Evolutionary conservation across 2,797 vertebrate species (phyloP), one percentile per base, ranked within the genome.

Genomic region (Sebastes diploproa): DNA sequence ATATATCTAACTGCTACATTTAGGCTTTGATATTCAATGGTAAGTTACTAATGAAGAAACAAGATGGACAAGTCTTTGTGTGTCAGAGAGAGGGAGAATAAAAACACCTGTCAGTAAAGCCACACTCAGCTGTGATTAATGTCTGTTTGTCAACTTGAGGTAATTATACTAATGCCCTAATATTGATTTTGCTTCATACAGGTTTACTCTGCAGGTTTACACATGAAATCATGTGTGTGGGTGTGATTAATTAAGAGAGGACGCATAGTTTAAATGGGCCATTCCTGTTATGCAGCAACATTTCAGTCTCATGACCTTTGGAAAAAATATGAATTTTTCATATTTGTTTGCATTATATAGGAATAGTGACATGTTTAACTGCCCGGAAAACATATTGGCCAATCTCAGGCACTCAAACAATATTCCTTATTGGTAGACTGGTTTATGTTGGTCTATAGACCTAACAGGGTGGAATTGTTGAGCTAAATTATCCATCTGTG

Each of bases 181-280:
- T 46, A 9, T 2, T 50, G 12, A 23, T 23, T 46, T 55, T 16
- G 25, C 30, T 63, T 55, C 22, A 65, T 18, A 22, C 2, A 2
- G 20, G 11, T 89, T 54, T 25, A 76, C 76, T 82, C 55, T 84
- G 75, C 70, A 72, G 4, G 10, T 52, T 34, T 36, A 52, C 11
- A 23, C 23, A 20, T 75, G 27, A 61, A 69, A 52, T 30, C 4
- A 6, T 69, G 13, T 38, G 42, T 62, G 64, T 71, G 27, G 7
- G 22, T 75, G 46, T 56, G 38, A 46, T 61, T 50, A 29, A 32
- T 32, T 5, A 22, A 50, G 3, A 63, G 11, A 77, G 16, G 59
- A 65, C 64, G 22, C 23, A 8, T 36, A 14, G 14, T 25, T 16
- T 13, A 23, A 3, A 7, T 2, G 6, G 12, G 55, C n/a, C 54